Percentiles rank a stretch among this genome's conserved stretches.
Conservation (phyloP, 2,888 invertebrate species). For the Diplolepis rosae region DNA sequence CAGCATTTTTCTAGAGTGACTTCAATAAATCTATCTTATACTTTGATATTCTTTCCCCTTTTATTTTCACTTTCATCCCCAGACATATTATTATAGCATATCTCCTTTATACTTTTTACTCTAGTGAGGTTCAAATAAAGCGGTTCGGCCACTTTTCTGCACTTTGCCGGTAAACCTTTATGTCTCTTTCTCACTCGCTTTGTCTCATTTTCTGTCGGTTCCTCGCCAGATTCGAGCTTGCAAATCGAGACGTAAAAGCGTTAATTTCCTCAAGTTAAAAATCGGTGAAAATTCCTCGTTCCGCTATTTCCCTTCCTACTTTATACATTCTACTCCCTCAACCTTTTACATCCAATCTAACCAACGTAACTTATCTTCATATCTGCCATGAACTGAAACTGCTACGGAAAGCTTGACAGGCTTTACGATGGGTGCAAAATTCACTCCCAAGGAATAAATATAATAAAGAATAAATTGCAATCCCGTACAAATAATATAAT, state of each 20-base stretch:
- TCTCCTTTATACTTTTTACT: slow-evolving; percentile 32
- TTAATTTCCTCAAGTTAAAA: slow-evolving; percentile 46
- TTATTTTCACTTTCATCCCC: slow-evolving; percentile 31
- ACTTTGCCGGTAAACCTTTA: slow-evolving; percentile 20
- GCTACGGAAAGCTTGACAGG: too few species aligned
- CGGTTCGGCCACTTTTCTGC: slow-evolving; percentile 36
- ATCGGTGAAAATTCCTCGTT: not conserved
- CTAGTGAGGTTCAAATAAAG: slow-evolving; percentile 43
- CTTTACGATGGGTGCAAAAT: too few species aligned
- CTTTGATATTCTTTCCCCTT: not conserved
- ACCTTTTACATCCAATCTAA: not conserved
- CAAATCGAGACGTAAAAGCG: slow-evolving; percentile 45
- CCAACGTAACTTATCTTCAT: not conserved
- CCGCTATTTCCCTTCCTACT: slow-evolving; percentile 20
- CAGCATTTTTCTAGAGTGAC: slow-evolving; percentile 31
- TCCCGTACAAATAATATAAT: too few species aligned
- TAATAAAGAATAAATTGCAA: too few species aligned
- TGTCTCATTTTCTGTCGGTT: slow-evolving; percentile 32
- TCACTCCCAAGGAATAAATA: too few species aligned
- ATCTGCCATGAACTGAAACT: too few species aligned
- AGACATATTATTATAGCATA: slow-evolving; percentile 7
- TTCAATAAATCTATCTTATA: slow-evolving; percentile 26
- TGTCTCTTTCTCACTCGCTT: slow-evolving; percentile 32
- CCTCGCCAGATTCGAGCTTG: slow-evolving; percentile 25
- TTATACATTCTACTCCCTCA: not conserved